A percentile compares a stretch with the other conserved stretches of the same genome.
Conservation (phyloP, 2,113 vertebrate genomes). For the Scytalopus superciliaris region DNA sequence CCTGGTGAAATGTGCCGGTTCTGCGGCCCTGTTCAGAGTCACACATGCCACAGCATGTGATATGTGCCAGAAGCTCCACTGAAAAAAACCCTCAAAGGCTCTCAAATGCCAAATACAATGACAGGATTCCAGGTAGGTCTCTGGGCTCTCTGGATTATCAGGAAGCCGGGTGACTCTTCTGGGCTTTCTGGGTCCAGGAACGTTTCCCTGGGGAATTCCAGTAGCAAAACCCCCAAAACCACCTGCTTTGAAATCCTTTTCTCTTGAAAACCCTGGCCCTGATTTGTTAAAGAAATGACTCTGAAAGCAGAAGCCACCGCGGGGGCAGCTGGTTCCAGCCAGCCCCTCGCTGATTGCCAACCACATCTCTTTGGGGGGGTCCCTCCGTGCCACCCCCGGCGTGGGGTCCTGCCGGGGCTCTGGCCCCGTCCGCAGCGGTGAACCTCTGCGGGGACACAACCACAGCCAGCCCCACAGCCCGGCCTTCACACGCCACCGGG, state of each 20-base stretch:
- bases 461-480: neutral
- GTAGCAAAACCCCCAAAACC: neutral
- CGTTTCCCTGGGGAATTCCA: neutral
- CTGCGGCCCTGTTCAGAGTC: neutral
- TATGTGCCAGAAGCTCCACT: neutral
- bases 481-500: neutral
- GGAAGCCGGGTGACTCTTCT: fast-evolving
- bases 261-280: neutral
- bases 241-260: fast-evolving
- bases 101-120: neutral
- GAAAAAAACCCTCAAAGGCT: neutral
- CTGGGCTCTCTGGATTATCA: neutral
- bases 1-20: neutral
- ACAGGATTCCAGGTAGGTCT: neutral
- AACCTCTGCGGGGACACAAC: neutral
- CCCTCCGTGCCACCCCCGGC: fast-evolving
- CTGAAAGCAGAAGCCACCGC: neutral
- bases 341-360: neutral
- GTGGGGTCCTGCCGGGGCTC: neutral
- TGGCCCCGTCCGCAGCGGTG: neutral
- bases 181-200: neutral
- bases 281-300: constrained; percentile 53
- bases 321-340: neutral
- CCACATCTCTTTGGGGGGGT: fast-evolving
- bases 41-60: fast-evolving